Conservation (phyloP, 2,113 vertebrate genomes). For the Callopanchax toddi region DNA sequence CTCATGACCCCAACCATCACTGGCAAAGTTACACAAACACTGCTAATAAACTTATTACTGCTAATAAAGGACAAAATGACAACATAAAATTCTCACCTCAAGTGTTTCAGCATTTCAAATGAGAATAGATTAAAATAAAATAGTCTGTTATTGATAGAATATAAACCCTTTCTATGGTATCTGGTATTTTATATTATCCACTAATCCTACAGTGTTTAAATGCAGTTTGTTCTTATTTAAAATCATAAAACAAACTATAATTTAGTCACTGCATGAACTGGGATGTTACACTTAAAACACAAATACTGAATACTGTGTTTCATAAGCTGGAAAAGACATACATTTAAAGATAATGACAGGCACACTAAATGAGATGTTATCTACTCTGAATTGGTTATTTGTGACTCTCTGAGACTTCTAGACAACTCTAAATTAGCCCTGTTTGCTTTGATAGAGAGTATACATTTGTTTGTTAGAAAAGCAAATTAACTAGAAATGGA, state of each 20-base stretch:
- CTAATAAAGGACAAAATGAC: no score
- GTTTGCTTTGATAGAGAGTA: not conserved
- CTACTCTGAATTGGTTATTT: not conserved
- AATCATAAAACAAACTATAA: not conserved
- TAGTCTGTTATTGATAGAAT: not conserved
- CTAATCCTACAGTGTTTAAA: no score
- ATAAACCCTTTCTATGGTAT: not conserved
- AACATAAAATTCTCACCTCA: no score
- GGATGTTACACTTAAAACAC: not conserved
- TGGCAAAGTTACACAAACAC: no score
- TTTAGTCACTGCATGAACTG: not conserved
- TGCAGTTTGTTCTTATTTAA: not conserved
- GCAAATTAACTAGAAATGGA: not conserved
- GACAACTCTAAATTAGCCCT: not conserved
- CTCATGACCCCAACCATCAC: no score
- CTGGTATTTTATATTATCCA: no score
- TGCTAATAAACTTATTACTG: no score
- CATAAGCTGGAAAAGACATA: not conserved
- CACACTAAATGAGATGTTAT: not conserved
- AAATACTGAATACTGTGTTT: not conserved
- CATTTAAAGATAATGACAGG: not conserved
- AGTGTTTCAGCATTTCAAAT: not conserved
- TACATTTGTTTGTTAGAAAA: not conserved
- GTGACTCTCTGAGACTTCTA: not conserved
- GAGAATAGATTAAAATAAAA: not conserved